A percentile compares a stretch with the other conserved stretches of the same genome.
Conservation (phyloP, 1,140 invertebrate genomes). For the Goniozus legneri region DNA sequence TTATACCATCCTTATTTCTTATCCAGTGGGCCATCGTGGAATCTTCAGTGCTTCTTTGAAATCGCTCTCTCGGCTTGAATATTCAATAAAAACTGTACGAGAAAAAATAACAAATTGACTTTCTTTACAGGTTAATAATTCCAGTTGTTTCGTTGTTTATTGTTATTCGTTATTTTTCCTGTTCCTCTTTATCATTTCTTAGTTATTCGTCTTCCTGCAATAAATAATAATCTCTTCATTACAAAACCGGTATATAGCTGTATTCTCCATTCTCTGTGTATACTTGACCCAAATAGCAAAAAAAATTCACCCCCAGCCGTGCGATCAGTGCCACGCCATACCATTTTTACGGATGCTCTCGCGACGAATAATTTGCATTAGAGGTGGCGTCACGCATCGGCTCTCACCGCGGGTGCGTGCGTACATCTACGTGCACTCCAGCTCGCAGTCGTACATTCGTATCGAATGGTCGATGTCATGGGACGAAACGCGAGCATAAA, state of each 20-base stretch:
- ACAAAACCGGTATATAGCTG: too few species aligned
- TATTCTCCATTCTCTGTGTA: too few species aligned
- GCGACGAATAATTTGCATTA: slow-evolving; percentile 35
- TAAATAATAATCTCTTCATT: too few species aligned
- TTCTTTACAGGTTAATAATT: too few species aligned
- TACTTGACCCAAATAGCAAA: too few species aligned
- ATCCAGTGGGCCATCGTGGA: slow-evolving; percentile 25
- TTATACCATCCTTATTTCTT: slow-evolving; percentile 27
- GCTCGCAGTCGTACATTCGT: slow-evolving; percentile 14
- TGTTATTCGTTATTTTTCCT: neutral
- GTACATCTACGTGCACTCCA: slow-evolving; percentile 17
- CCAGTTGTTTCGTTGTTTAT: too few species aligned
- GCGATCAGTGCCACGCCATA: slow-evolving; percentile 23
- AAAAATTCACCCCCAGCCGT: neutral
- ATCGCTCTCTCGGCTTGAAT: slow-evolving; percentile 23
- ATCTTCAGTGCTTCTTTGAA: slow-evolving; percentile 13
- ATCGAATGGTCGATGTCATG: slow-evolving; percentile 17
- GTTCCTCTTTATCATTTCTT: neutral
- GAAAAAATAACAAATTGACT: too few species aligned
- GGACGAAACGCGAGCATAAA: slow-evolving; percentile 21
- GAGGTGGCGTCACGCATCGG: slow-evolving; percentile 27
- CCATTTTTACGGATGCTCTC: slow-evolving; percentile 27
- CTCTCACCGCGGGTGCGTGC: slow-evolving; percentile 28
- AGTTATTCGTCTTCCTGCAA: neutral
- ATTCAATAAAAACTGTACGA: too few species aligned